phyloP scores from a whole-genome alignment of 2,888 invertebrate genomes.

The Timema cristinae region DNA sequence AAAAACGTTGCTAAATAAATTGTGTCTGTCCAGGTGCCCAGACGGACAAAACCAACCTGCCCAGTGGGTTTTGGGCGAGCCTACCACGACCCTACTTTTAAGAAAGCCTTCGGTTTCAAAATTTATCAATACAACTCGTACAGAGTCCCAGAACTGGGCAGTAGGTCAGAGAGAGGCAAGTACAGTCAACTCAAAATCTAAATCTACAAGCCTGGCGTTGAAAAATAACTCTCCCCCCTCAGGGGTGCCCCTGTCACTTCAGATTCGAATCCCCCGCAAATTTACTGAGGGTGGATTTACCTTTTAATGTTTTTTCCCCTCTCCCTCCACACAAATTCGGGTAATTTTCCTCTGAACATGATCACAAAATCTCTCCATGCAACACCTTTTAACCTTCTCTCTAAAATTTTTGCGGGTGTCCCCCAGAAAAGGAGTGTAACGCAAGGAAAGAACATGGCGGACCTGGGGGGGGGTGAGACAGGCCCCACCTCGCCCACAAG shows the following conservation, averaged over 20 bases:
- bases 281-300: no score
- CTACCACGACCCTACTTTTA: conserved; percentile 61
- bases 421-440: conserved; percentile 69
- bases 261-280: no score
- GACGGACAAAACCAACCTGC: conserved; percentile 76
- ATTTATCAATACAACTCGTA: conserved; percentile 66
- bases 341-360: no score
- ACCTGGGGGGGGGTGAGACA: conserved; percentile 84
- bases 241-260: no score
- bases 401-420: conserved; percentile 16
- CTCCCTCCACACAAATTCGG: no score
- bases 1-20: no score
- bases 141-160: conserved; percentile 50
- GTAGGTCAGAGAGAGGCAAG: neutral
- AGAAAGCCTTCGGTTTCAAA: conserved; percentile 66
- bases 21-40: conserved; percentile 59
- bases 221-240: no score
- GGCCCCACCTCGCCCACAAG: conserved; percentile 66
- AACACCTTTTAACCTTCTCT: conserved; percentile 16
- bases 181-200: conserved; percentile 1
- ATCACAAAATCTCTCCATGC: no score
- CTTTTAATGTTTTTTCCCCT: no score
- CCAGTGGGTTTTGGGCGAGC: conserved; percentile 73
- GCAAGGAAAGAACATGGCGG: conserved; percentile 88
- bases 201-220: neutral